These are phyloP conservation scores for Bovichtus variegatus DNA, from an alignment of 2,797 vertebrate species.

Conservation along the genomic window DNA sequence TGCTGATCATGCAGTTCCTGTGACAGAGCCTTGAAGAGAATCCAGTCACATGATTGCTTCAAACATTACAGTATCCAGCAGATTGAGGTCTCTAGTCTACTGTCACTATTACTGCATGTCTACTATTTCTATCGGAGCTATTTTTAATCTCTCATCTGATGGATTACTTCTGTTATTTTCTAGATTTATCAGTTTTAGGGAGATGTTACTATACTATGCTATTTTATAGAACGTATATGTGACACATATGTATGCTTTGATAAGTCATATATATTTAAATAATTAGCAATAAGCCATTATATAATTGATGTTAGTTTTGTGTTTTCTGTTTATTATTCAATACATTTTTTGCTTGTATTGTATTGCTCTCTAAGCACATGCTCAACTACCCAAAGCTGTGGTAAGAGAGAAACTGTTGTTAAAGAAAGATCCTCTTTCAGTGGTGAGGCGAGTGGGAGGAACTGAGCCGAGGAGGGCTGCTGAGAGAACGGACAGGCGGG, in stretches of 20 bases:
- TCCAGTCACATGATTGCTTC: conserved; percentile 40
- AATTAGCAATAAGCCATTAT: not conserved
- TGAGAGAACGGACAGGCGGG: conserved; percentile 40
- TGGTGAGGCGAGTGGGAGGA: conserved; percentile 67
- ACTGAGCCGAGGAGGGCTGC: conserved; percentile 48
- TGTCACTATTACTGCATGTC: not conserved
- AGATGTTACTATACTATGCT: not conserved
- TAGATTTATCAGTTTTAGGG: not conserved
- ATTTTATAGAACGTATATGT: not conserved
- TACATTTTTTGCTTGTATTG: not conserved
- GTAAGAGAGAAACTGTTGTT: conserved; percentile 44
- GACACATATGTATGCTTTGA: not conserved
- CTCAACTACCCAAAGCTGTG: conserved; percentile 17
- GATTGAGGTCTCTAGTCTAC: conserved; percentile 7
- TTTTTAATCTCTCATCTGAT: conserved; percentile 16
- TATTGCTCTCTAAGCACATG: conserved; percentile 9
- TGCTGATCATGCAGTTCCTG: conserved; percentile 48
- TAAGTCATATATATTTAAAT: not conserved
- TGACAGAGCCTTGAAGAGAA: conserved; percentile 34
- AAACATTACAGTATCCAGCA: conserved; percentile 9
- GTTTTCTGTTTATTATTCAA: not conserved
- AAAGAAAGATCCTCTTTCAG: conserved; percentile 62
- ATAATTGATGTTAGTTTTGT: not conserved
- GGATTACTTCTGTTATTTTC: not conserved
- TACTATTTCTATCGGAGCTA: not conserved